These are phyloP conservation scores for Erpetoichthys calabaricus DNA, from an alignment of 2,797 vertebrate genomes.

Conservation along the genomic window DNA sequence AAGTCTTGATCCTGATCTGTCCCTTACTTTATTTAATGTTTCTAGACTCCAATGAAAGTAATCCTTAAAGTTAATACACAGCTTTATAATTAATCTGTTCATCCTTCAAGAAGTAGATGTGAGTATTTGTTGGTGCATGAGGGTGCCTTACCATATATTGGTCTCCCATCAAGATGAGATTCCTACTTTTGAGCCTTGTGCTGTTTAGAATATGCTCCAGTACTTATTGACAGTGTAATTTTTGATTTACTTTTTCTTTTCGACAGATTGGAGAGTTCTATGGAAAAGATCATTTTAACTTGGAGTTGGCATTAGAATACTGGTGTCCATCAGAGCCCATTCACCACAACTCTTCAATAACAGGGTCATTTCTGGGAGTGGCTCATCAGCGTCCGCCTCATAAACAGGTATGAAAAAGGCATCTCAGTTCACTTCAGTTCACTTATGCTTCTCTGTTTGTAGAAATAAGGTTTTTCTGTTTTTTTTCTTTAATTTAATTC, in stretches of 20 bases:
- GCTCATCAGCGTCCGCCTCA: conserved; percentile 88
- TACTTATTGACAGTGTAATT: neutral
- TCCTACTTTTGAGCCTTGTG: too few relatives aligned
- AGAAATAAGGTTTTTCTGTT: too few relatives aligned
- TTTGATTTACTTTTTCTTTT: conserved; percentile 11
- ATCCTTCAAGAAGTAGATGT: too few relatives aligned
- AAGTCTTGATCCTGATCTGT: too few relatives aligned
- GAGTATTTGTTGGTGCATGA: too few relatives aligned
- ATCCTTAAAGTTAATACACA: too few relatives aligned
- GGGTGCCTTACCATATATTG: too few relatives aligned
- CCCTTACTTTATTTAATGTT: too few relatives aligned
- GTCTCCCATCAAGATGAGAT: too few relatives aligned
- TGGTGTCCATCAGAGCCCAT: conserved; percentile 92
- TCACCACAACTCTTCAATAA: conserved; percentile 72
- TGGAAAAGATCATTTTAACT: conserved; percentile 69
- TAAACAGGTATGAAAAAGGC: conserved; percentile 62
- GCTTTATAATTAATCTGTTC: too few relatives aligned
- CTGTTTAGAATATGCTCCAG: neutral
- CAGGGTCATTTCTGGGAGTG: conserved; percentile 83
- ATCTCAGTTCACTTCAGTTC: neutral
- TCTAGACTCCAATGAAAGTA: too few relatives aligned
- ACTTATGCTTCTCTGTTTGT: neutral
- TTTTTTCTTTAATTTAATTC: too few relatives aligned
- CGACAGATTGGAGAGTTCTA: conserved; percentile 82
- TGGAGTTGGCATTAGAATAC: conserved; percentile 88